These are phyloP conservation scores for Myrmophylax atrothorax DNA, from an alignment of 2,113 vertebrate species.

Conservation along the genomic window DNA sequence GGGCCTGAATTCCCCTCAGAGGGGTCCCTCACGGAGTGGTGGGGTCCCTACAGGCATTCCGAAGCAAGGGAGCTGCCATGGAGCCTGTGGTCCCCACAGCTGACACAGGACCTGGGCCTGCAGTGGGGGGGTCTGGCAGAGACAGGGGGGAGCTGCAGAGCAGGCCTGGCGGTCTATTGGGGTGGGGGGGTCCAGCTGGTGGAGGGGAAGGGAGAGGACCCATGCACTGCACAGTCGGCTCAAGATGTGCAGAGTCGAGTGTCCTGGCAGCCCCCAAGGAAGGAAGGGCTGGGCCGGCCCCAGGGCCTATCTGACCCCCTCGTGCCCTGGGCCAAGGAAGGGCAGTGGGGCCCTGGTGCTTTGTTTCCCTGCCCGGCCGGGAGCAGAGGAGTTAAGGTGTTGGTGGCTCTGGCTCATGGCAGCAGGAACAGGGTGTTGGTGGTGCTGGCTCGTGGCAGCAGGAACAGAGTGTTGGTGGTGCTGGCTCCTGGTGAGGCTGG, in stretches of 20 bases:
- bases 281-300: neutral
- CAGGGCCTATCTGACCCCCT: neutral
- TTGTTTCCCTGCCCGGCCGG: accelerated
- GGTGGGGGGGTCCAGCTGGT: neutral
- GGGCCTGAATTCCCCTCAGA: accelerated
- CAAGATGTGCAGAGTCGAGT: accelerated
- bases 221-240: accelerated
- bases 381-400: conserved; percentile 6
- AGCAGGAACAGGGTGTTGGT: conserved; percentile 51
- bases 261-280: neutral
- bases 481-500: neutral
- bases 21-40: accelerated
- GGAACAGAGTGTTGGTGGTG: conserved; percentile 47
- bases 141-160: accelerated
- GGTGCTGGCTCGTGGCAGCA: neutral
- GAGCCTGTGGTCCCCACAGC: neutral
- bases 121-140: neutral
- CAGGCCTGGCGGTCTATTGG: neutral
- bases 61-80: accelerated
- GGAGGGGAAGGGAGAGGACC: neutral
- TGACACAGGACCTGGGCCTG: neutral
- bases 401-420: accelerated
- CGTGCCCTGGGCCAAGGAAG: accelerated
- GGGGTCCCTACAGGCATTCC: neutral
- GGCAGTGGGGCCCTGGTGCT: neutral